Evolutionary conservation across 2,888 invertebrate genomes (phyloP), one percentile per base, ranked within the genome.

Genomic region (Phortica magna): DNA sequence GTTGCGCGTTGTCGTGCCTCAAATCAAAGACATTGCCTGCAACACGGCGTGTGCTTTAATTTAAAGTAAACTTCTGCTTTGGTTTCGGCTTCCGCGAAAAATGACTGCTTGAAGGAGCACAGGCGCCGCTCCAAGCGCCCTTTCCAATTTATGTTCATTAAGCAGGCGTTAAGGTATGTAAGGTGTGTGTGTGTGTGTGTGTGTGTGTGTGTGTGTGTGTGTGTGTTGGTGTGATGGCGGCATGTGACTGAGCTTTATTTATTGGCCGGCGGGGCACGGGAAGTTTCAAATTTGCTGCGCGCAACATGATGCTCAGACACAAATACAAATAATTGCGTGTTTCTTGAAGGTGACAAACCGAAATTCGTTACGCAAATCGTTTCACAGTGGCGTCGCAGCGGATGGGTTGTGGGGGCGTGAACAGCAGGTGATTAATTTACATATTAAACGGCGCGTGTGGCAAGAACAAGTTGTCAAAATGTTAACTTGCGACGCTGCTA

Each of bases 91-190:
- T 57, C 43, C 76, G 76, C 76, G 67, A 74, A 43, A 31, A 31
- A 31, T 31, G 2, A 4, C 31, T 31, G 31, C 31, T 31, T 31
- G 31, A 31, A 70, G 48, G 68, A 7, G 67, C 75, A 53, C 73
- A 77, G 77, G 57, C 70, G 73, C 79, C 81, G 84, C 87, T 7
- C 31, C 70, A n/a, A n/a, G 22, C 88, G 86, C 88, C 89, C 31
- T 31, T 31, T 88, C 88, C 88, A 88, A 89, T 88, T 89, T 89
- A 88, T 85, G 89, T 86, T 88, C 88, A 89, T 89, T 86, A 87
- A 88, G 88, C 84, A 83, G 83, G 84, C 84, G 87, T 81, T 85
- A 87, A 84, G 85, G 48, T 87, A 84, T 83, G 70, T 71, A n/a
- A 6, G n/a, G 14, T 43, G 7, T 7, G 19, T 17, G 68, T 19